Conservation (phyloP, 2,888 invertebrate species). For the Microdon myrmicae region DNA sequence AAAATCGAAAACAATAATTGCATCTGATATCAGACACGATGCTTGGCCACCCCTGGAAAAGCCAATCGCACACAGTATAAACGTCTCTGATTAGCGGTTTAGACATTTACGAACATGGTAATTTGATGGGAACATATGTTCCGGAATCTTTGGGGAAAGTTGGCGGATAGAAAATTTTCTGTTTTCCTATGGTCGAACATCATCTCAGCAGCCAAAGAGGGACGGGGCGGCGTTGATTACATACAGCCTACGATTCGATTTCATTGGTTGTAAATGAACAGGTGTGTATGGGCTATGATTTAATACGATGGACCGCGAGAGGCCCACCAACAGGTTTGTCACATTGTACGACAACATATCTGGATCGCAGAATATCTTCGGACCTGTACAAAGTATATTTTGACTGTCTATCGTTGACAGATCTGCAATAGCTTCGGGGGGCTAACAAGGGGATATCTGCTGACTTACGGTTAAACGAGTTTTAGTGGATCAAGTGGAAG, state of each 20-base stretch:
- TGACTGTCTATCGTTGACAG: conserved; percentile 22
- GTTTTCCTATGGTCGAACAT: background rate
- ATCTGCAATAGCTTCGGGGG: background rate
- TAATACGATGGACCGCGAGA: conserved; percentile 3
- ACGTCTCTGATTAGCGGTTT: conserved; percentile 26
- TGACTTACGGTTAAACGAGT: conserved; percentile 28
- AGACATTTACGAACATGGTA: conserved; percentile 5
- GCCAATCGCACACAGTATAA: conserved; percentile 14
- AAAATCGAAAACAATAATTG: conserved; percentile 3
- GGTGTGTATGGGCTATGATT: conserved; percentile 17
- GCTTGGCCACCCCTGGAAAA: too few relatives aligned
- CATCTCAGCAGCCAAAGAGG: too few relatives aligned
- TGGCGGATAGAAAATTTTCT: conserved; percentile 18
- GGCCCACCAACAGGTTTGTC: conserved; percentile 23
- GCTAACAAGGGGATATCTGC: conserved; percentile 13
- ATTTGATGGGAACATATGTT: conserved; percentile 4
- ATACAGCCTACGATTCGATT: too few relatives aligned
- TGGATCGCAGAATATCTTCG: too few relatives aligned
- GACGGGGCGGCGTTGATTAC: too few relatives aligned
- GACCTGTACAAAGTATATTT: too few relatives aligned
- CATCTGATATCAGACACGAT: too few relatives aligned
- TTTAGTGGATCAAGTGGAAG: conserved; percentile 21
- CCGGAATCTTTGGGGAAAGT: conserved; percentile 31
- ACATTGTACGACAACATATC: conserved; percentile 33
- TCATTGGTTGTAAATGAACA: too few relatives aligned